These are phyloP conservation scores for Nasonia giraulti DNA, from an alignment of 1,140 invertebrate genomes.

Conservation along the genomic window DNA sequence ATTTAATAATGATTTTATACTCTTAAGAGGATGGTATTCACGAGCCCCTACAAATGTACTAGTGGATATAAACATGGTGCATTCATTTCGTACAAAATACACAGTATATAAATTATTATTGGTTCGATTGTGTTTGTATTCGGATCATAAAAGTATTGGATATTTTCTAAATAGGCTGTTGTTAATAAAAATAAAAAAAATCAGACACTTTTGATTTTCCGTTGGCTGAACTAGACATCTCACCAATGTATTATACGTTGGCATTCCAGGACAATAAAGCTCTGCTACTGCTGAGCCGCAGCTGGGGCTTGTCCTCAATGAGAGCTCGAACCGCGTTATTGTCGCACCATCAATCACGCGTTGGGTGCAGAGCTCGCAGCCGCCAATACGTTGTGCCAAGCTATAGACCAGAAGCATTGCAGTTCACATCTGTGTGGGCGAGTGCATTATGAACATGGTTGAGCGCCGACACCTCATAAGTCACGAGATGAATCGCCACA, in stretches of 20 bases:
- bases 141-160: too few species aligned
- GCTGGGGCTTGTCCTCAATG: not conserved
- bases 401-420: not conserved
- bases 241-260: not conserved
- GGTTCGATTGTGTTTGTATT: too few species aligned
- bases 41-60: not conserved
- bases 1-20: too few species aligned
- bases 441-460: not conserved
- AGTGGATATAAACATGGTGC: not conserved
- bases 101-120: too few species aligned
- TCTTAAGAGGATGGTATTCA: too few species aligned
- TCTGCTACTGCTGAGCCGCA: not conserved
- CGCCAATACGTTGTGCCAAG: not conserved
- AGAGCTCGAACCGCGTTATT: not conserved
- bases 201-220: too few species aligned
- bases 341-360: slow-evolving; percentile 17
- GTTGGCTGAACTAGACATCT: too few species aligned
- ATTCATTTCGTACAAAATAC: too few species aligned
- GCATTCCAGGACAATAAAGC: not conserved
- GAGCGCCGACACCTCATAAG: slow-evolving; percentile 2
- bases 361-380: not conserved
- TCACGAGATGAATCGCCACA: not conserved
- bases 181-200: too few species aligned
- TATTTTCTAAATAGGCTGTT: too few species aligned
- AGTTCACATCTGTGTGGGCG: not conserved